These are phyloP conservation scores for Eilema depressum DNA, from an alignment of 2,888 invertebrate species.

Conservation along the genomic window DNA sequence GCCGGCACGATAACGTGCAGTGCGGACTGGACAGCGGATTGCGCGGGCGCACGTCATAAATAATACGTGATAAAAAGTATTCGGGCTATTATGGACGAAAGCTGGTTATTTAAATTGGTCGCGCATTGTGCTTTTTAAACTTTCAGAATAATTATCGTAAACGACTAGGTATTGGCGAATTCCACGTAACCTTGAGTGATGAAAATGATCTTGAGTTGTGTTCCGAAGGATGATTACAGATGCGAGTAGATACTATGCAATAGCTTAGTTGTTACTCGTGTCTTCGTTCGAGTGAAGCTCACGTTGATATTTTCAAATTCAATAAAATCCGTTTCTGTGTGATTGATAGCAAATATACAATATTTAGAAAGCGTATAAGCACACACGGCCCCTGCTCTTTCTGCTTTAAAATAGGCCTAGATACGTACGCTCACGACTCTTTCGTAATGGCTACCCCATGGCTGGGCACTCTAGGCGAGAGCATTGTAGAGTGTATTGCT, in stretches of 20 bases:
- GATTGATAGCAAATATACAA: too few relatives aligned
- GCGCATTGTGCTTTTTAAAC: neutral
- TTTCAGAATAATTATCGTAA: neutral
- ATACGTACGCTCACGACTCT: too few relatives aligned
- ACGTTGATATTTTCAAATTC: too few relatives aligned
- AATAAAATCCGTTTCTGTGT: too few relatives aligned
- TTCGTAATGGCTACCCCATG: too few relatives aligned
- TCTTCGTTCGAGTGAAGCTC: neutral
- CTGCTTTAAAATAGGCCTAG: too few relatives aligned
- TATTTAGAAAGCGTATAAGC: too few relatives aligned
- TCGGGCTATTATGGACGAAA: slow-evolving; percentile 1
- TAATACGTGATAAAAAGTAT: slow-evolving; percentile 29
- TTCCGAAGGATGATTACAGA: neutral
- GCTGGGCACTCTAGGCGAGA: too few relatives aligned
- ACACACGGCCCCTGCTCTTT: too few relatives aligned
- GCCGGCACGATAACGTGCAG: neutral
- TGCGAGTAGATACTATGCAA: neutral
- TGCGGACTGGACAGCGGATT: slow-evolving; percentile 35
- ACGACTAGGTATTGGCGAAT: neutral
- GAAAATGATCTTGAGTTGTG: neutral
- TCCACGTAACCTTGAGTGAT: neutral
- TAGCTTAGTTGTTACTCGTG: neutral
- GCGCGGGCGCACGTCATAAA: slow-evolving; percentile 36
- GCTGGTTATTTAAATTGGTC: slow-evolving; percentile 1
- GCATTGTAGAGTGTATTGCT: too few relatives aligned